These are phyloP conservation scores for Mesoligia furuncula DNA, from an alignment of 2,888 invertebrate genomes.

Conservation along the genomic window DNA sequence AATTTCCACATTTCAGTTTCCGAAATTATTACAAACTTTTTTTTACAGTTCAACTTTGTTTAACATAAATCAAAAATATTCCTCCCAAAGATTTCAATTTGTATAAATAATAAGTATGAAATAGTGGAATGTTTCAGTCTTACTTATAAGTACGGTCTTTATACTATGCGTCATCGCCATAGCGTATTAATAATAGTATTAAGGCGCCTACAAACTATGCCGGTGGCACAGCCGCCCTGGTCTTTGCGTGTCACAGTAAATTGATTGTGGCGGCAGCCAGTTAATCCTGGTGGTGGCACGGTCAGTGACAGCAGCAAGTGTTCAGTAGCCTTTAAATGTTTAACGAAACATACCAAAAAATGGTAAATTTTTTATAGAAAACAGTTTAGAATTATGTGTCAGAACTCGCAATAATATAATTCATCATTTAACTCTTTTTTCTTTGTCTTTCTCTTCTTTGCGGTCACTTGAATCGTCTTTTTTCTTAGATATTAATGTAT, in stretches of 20 bases:
- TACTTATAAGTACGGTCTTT: slow-evolving; percentile 80
- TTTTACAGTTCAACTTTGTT: slow-evolving; percentile 36
- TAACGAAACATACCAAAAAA: slow-evolving; percentile 40
- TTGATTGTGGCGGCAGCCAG: not conserved
- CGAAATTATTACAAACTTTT: slow-evolving; percentile 43
- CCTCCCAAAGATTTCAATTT: slow-evolving; percentile 38
- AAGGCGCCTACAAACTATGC: slow-evolving; percentile 21
- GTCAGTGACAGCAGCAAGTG: not conserved
- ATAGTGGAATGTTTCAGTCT: slow-evolving; percentile 87
- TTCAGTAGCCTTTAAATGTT: slow-evolving; percentile 7
- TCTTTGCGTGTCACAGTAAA: slow-evolving; percentile 4
- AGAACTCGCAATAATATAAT: slow-evolving; percentile 51
- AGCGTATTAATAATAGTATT: slow-evolving; percentile 50
- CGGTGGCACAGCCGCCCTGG: not conserved
- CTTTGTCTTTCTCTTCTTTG: slow-evolving; percentile 82
- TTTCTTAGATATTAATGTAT: slow-evolving; percentile 84
- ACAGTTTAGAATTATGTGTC: slow-evolving; percentile 45
- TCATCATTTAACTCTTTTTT: slow-evolving; percentile 79
- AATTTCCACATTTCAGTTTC: slow-evolving; percentile 58
- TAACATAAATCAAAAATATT: slow-evolving; percentile 36
- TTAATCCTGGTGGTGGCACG: not conserved
- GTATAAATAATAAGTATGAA: slow-evolving; percentile 56
- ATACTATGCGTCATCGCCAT: slow-evolving; percentile 49
- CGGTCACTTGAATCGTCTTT: slow-evolving; percentile 80
- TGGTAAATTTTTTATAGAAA: slow-evolving; percentile 29